phyloP scores from a whole-genome alignment of 2,113 vertebrate genomes.

The Lipophrys pholis region DNA sequence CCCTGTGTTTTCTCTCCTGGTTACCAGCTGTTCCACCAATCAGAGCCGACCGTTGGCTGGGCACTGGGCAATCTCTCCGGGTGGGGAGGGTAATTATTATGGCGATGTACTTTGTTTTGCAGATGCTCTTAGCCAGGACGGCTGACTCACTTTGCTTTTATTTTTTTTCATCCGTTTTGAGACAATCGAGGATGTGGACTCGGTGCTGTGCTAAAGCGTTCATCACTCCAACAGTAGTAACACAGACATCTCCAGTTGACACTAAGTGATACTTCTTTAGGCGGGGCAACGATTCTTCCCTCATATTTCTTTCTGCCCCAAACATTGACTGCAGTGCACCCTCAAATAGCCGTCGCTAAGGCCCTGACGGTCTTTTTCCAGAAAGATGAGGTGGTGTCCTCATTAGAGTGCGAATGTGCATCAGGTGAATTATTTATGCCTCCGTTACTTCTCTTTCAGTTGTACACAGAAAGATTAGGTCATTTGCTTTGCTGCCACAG shows the following conservation, averaged over 20 bases:
- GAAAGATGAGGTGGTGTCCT: constrained; percentile 7
- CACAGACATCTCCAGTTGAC: too few species aligned
- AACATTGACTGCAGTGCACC: not conserved
- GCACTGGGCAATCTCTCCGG: constrained; percentile 40
- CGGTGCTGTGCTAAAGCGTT: constrained; percentile 4
- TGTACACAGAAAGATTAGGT: constrained; percentile 30
- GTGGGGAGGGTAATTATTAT: constrained; percentile 62
- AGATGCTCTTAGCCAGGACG: constrained; percentile 39
- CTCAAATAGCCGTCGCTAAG: constrained; percentile 6
- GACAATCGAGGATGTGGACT: constrained; percentile 26
- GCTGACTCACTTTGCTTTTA: constrained; percentile 22
- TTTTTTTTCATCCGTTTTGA: constrained; percentile 40
- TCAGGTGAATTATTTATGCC: constrained; percentile 62
- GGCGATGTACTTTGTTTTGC: constrained; percentile 58
- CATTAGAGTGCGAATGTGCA: constrained; percentile 13
- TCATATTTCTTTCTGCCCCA: too few species aligned
- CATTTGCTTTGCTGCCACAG: constrained; percentile 10
- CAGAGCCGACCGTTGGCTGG: constrained; percentile 34
- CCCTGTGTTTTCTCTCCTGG: constrained; percentile 68
- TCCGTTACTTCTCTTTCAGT: constrained; percentile 29
- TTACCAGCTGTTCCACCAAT: constrained; percentile 76
- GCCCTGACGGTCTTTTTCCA: constrained; percentile 2
- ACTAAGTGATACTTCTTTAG: too few species aligned
- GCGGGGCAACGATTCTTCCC: too few species aligned
- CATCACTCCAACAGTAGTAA: not conserved